Evolutionary conservation across 2,888 invertebrate species (phyloP).

Genomic region (Papilio demoleus): DNA sequence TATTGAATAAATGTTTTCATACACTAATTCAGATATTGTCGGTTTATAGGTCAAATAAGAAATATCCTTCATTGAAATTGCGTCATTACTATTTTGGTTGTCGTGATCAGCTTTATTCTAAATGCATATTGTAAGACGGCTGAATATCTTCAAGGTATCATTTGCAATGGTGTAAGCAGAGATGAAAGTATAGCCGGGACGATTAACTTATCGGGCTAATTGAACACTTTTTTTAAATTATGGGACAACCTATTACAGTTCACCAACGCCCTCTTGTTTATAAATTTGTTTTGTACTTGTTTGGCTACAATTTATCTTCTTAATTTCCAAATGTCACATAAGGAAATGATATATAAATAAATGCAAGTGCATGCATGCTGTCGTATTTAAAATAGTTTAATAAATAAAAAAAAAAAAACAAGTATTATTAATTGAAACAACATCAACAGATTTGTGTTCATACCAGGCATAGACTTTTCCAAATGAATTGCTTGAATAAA

Average conservation of each 20-base stretch:
- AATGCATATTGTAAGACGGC: constrained; percentile 13
- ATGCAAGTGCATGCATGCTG: neutral
- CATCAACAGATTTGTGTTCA: too few relatives aligned
- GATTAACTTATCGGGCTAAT: too few relatives aligned
- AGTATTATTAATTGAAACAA: too few relatives aligned
- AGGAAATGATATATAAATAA: neutral
- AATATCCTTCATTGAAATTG: constrained; percentile 34
- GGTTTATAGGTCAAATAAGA: constrained; percentile 31
- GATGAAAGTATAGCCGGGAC: neutral
- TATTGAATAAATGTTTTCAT: constrained; percentile 19
- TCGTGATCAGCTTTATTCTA: constrained; percentile 29
- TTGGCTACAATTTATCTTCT: neutral
- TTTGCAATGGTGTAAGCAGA: neutral
- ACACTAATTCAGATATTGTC: constrained; percentile 22
- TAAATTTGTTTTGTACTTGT: too few relatives aligned
- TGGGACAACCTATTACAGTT: too few relatives aligned
- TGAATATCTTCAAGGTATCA: neutral
- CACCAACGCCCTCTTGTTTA: too few relatives aligned
- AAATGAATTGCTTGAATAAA: too few relatives aligned
- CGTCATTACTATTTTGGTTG: constrained; percentile 40
- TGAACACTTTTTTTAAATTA: too few relatives aligned
- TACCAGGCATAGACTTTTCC: too few relatives aligned
- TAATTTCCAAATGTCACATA: neutral
- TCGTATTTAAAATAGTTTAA: constrained; percentile 5
- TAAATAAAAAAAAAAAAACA: too few relatives aligned